These are phyloP conservation scores for Blera fallax DNA, from an alignment of 2,888 invertebrate species.

Conservation along the genomic window DNA sequence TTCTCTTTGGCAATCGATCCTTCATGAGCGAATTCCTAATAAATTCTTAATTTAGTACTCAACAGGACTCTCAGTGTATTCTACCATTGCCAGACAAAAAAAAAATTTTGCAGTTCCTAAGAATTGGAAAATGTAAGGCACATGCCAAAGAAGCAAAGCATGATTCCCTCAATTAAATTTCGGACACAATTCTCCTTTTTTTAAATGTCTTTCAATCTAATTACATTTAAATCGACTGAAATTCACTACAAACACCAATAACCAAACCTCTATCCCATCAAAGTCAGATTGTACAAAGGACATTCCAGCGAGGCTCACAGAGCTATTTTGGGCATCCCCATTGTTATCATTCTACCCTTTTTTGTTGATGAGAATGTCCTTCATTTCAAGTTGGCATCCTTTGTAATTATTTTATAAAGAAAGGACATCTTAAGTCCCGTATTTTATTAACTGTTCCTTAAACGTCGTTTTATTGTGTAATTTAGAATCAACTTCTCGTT, in stretches of 20 bases:
- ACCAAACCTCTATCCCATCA: neutral
- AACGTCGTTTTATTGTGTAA: slow-evolving; percentile 1
- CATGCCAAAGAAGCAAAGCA: too few relatives aligned
- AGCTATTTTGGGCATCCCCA: neutral
- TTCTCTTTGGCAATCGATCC: too few relatives aligned
- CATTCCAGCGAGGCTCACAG: neutral
- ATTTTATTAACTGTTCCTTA: slow-evolving; percentile 17
- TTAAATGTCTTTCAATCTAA: neutral
- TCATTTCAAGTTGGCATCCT: neutral
- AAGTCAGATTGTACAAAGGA: neutral
- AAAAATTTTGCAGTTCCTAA: too few relatives aligned
- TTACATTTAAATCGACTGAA: neutral
- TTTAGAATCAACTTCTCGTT: slow-evolving; percentile 20
- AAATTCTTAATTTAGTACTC: too few relatives aligned
- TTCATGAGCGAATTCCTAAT: too few relatives aligned
- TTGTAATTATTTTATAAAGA: slow-evolving; percentile 12
- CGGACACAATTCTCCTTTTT: neutral
- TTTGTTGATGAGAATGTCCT: neutral
- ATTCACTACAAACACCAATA: neutral
- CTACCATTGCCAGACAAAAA: too few relatives aligned
- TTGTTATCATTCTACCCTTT: neutral
- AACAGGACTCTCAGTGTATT: too few relatives aligned
- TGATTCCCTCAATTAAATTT: neutral
- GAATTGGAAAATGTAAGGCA: too few relatives aligned
- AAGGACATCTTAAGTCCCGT: neutral